phyloP scores from a whole-genome alignment of 2,113 vertebrate genomes.

The Stigmatopora nigra region DNA sequence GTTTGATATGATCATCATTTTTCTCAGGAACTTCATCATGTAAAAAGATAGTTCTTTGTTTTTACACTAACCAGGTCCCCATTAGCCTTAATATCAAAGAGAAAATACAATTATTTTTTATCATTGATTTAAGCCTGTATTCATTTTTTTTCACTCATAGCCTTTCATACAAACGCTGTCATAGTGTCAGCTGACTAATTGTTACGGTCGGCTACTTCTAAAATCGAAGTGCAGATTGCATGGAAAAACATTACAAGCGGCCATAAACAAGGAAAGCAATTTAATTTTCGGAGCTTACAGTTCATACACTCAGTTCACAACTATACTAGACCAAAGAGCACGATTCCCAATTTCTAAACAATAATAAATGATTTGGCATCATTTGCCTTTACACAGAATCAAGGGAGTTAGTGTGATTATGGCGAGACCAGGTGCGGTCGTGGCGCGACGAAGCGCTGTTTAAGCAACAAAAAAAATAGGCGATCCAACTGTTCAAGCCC shows the following conservation, averaged over 20 bases:
- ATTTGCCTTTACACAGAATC: constrained; percentile 21
- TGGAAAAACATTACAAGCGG: background rate
- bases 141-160: too few relatives aligned
- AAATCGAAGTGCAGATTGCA: background rate
- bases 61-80: too few relatives aligned
- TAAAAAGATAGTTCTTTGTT: too few relatives aligned
- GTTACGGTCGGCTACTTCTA: background rate
- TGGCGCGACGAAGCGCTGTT: constrained; percentile 28
- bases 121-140: too few relatives aligned
- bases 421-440: constrained; percentile 32
- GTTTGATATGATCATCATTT: too few relatives aligned
- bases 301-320: background rate
- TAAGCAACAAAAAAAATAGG: constrained; percentile 28
- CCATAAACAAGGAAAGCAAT: background rate
- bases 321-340: background rate
- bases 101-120: too few relatives aligned
- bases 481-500: constrained; percentile 1
- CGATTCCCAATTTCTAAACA: background rate
- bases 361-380: constrained; percentile 21
- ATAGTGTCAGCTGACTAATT: too few relatives aligned
- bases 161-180: background rate
- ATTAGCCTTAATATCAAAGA: too few relatives aligned
- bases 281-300: background rate
- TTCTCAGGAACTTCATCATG: too few relatives aligned
- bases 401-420: constrained; percentile 28